Conservation (phyloP, 2,797 vertebrate species). For the Rhinatrema bivittatum region DNA sequence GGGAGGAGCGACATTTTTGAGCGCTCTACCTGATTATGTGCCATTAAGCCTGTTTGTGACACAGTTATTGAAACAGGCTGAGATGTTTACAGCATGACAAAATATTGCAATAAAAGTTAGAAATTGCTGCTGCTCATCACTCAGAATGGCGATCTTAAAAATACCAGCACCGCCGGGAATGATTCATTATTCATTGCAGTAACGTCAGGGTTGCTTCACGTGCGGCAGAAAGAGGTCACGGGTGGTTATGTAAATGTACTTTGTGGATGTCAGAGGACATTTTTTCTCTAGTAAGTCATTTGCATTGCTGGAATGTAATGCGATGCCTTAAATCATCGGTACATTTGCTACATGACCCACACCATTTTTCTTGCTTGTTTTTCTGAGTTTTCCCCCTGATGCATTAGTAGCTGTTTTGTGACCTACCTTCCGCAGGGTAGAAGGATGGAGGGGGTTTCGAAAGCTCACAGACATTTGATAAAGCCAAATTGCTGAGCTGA, state of each 20-base stretch:
- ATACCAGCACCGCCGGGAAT: constrained; percentile 25
- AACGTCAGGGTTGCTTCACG: constrained; percentile 16
- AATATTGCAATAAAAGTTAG: constrained; percentile 31
- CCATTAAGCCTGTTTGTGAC: too few species aligned
- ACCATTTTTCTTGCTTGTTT: too few species aligned
- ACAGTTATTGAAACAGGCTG: constrained; percentile 31
- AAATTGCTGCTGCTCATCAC: constrained; percentile 13
- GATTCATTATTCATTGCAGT: constrained; percentile 24
- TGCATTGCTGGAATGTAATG: not conserved
- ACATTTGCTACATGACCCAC: not conserved
- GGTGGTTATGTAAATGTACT: not conserved
- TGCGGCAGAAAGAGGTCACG: not conserved
- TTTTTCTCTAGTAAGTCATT: not conserved
- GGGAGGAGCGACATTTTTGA: too few species aligned
- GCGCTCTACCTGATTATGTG: too few species aligned
- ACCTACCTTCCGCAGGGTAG: not conserved
- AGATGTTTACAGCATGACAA: constrained; percentile 9
- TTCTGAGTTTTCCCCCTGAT: not conserved
- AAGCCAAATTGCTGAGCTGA: too few species aligned
- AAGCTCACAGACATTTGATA: too few species aligned
- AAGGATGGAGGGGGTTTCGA: constrained; percentile 9
- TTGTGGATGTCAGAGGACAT: constrained; percentile 13
- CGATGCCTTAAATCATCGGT: not conserved
- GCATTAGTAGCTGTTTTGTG: not conserved
- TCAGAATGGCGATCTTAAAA: not conserved